These are phyloP conservation scores for Odiellus spinosus DNA, from an alignment of 2,888 invertebrate genomes.

Conservation along the genomic window DNA sequence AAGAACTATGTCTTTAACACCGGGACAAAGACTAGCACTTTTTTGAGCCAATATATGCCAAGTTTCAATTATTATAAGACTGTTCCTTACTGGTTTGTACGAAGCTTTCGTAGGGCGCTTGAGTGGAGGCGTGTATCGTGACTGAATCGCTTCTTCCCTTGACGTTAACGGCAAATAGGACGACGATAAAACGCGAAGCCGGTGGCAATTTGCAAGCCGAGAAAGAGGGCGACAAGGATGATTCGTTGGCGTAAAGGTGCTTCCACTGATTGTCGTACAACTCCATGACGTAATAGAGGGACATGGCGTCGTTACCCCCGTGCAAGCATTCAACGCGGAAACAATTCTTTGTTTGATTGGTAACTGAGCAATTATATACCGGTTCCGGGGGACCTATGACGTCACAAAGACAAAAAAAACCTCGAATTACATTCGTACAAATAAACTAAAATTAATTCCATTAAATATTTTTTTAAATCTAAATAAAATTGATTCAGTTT, in stretches of 20 bases:
- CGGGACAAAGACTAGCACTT: no score
- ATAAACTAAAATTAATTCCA: no score
- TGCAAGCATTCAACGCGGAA: slow-evolving; percentile 70
- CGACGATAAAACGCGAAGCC: slow-evolving; percentile 17
- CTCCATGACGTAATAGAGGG: slow-evolving; percentile 68
- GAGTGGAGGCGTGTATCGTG: slow-evolving; percentile 14
- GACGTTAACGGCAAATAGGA: slow-evolving; percentile 20
- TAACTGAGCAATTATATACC: slow-evolving; percentile 67
- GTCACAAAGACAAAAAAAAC: no score
- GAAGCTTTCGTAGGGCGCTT: slow-evolving; percentile 17
- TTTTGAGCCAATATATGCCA: no score
- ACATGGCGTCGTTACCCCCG: slow-evolving; percentile 75
- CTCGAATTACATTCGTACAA: no score
- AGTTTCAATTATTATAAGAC: no score
- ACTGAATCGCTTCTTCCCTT: slow-evolving; percentile 19
- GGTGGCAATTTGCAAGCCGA: slow-evolving; percentile 15
- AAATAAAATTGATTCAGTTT: no score
- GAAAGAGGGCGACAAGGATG: slow-evolving; percentile 16
- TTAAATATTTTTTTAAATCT: no score
- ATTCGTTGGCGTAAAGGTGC: slow-evolving; percentile 14
- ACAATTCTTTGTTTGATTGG: slow-evolving; percentile 69
- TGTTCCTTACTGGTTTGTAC: slow-evolving; percentile 16
- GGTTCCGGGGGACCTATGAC: slow-evolving; percentile 72
- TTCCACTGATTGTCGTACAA: slow-evolving; percentile 29
- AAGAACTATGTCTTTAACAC: no score